Evolutionary conservation across 1,140 invertebrate species (phyloP), one percentile per base, ranked within the genome.

Genomic region (Macrotrachela quadricornifera): DNA sequence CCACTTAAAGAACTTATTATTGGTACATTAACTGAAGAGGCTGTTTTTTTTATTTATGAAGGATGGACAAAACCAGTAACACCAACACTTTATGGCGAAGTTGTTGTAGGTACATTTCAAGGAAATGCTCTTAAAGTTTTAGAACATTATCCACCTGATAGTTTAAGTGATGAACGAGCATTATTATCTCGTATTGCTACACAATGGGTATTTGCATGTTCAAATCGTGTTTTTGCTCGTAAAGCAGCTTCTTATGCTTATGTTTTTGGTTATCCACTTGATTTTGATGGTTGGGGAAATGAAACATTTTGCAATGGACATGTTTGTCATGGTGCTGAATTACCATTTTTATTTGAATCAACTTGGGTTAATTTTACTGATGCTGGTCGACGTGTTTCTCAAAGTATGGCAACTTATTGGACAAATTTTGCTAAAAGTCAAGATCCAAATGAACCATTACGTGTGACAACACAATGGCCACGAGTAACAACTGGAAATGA

Each of bases 351-450:
- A 11, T 54, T 54, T 16, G 51, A 53, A 36, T 42, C 46, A 3
- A n/a, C 16, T 0, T 30, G 46, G 13, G 15, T 10, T 12, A 39
- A 47, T 30, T 53, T 53, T 43, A 53, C 51, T n/a, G 21, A n/a
- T 30, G 46, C 46, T 48, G 63, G 64, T 40, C 16, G 50, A 14
- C 18, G 43, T 14, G 44, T 66, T 2, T 59, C 61, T n/a, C 45
- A 55, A 16, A 44, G 49, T 11, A 51, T 64, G 50, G 56, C 62
- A 10, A 50, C 17, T 6, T 65, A 62, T 51, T 66, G 60, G 60
- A 57, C 60, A 30, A 66, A 66, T 50, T 66, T 66, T 59, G 64
- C 62, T 10, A 59, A 60, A 47, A 56, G 38, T 42, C 12, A 14
- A 10, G 10, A 17, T 10, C 51, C 51, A 12, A 41, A 42, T 10